These are phyloP conservation scores for Hylia prasina DNA, from an alignment of 2,113 vertebrate genomes.

Conservation along the genomic window DNA sequence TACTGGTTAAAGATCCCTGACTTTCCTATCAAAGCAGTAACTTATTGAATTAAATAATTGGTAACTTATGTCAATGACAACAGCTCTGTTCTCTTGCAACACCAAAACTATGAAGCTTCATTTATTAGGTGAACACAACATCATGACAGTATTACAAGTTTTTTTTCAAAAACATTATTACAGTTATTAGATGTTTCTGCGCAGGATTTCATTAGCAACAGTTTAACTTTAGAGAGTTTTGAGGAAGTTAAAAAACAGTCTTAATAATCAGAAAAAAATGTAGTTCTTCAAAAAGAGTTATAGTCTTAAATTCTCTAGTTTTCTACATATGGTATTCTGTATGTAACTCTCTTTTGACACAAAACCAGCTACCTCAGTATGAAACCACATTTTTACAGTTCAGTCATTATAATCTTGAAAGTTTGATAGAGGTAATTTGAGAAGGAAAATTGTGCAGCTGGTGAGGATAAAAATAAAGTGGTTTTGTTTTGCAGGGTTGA, in stretches of 20 bases:
- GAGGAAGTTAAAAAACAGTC: neutral
- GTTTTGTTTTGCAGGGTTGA: neutral
- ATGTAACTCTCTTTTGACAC: neutral
- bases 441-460: constrained; percentile 15
- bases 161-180: neutral
- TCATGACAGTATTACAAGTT: neutral
- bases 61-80: neutral
- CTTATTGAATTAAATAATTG: neutral
- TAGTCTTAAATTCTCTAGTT: neutral
- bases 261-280: neutral
- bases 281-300: neutral
- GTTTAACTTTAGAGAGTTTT: neutral
- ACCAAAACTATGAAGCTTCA: neutral
- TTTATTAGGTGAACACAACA: neutral
- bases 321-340: neutral
- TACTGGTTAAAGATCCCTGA: neutral
- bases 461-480: constrained; percentile 29
- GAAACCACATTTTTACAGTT: neutral
- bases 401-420: neutral
- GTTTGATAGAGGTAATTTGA: constrained; percentile 30
- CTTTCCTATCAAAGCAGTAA: neutral
- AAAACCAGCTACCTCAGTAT: neutral
- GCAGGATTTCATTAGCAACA: neutral
- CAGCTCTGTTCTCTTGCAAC: neutral
- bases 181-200: neutral